phyloP scores from a whole-genome alignment of 2,797 vertebrate genomes.

The Squalus acanthias region DNA sequence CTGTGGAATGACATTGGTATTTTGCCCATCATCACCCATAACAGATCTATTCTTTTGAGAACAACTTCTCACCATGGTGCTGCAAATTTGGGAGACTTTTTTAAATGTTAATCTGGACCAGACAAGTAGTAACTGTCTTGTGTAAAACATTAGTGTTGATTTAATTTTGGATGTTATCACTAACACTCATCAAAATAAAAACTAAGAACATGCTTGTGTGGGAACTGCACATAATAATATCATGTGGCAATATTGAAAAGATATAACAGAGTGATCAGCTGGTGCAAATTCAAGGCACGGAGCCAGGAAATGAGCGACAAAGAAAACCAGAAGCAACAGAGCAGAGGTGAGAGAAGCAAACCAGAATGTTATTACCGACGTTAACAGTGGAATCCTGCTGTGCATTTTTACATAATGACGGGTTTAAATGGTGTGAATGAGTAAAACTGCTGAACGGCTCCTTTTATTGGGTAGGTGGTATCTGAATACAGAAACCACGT shows the following conservation, averaged over 20 bases:
- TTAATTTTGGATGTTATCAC: background rate
- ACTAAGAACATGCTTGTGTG: background rate
- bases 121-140: background rate
- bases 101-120: background rate
- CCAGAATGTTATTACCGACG: background rate
- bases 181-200: background rate
- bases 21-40: background rate
- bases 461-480: background rate
- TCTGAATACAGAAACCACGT: background rate
- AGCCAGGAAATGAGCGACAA: background rate
- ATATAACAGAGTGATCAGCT: background rate
- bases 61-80: background rate
- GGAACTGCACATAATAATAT: background rate
- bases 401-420: background rate
- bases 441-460: background rate
- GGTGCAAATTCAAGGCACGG: background rate
- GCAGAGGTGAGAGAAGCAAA: background rate
- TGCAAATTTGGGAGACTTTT: background rate
- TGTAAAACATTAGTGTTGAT: background rate
- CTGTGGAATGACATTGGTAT: background rate
- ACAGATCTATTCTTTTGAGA: background rate
- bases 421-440: background rate
- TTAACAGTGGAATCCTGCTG: background rate
- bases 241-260: background rate
- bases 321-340: too few relatives aligned